Percentiles rank a stretch among this genome's conserved stretches.
phyloP scores from a whole-genome alignment of 2,888 invertebrate species.

The Orchesella flavescens region DNA sequence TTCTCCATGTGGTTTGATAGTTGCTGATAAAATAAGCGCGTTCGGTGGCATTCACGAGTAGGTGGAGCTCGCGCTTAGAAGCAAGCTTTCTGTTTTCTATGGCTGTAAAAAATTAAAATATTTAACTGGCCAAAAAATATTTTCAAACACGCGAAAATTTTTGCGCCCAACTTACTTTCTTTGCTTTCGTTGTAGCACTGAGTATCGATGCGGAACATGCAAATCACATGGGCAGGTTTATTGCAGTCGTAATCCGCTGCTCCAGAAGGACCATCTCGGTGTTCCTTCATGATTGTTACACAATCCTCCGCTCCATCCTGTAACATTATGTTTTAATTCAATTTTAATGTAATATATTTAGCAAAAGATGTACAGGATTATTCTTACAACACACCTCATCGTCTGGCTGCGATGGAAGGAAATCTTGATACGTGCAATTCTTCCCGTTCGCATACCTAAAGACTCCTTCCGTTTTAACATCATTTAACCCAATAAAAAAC shows the following conservation, averaged over 20 bases:
- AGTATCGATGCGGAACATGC: slow-evolving; percentile 8
- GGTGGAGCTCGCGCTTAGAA: neutral
- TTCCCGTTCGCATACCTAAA: slow-evolving; percentile 8
- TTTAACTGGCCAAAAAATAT: too few relatives aligned
- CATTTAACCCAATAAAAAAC: slow-evolving; percentile 28
- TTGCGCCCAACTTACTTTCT: slow-evolving; percentile 39
- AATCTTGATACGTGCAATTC: slow-evolving; percentile 12
- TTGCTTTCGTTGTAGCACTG: slow-evolving; percentile 18
- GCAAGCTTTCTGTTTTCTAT: neutral
- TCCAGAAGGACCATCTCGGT: slow-evolving; percentile 11
- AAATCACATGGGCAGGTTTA: neutral
- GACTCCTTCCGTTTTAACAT: slow-evolving; percentile 11
- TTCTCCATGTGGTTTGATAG: slow-evolving; percentile 14
- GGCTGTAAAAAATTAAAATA: neutral
- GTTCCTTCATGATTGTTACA: too few relatives aligned
- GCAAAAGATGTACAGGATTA: too few relatives aligned
- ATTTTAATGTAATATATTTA: neutral
- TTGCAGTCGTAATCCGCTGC: slow-evolving; percentile 12
- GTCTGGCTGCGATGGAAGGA: slow-evolving; percentile 10
- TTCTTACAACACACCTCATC: neutral
- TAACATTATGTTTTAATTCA: neutral
- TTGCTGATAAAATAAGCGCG: slow-evolving; percentile 22
- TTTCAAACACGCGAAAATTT: too few relatives aligned
- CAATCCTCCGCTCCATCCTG: neutral
- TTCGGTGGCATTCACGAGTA: neutral